Evolutionary conservation across 2,888 invertebrate genomes (phyloP), one percentile per base, ranked within the genome.

Genomic region (Liodrosophila aerea): DNA sequence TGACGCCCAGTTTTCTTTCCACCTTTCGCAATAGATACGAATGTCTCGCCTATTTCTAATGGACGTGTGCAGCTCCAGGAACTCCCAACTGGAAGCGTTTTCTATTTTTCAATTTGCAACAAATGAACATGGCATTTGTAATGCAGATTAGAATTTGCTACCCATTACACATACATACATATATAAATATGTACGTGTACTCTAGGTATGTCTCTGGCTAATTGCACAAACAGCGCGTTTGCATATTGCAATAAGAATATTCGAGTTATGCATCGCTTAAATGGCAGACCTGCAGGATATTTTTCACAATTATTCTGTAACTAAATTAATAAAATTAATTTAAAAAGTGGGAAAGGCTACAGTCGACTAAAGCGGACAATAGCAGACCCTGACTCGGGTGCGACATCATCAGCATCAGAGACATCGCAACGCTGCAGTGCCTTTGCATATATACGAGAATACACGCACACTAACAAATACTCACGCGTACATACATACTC

Each of bases 1-100:
- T 84, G 84, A 74, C 73, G 74, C 59, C 72, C 65, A 76, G 84
- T 80, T 80, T 61, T 41, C 7, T 30, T 29, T 52, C 43, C 15
- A 27, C 29, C 37, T 43, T 11, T 33, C 22, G 51, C 58, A 34
- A 50, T 60, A 59, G 57, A 67, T 63, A 67, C 72, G 61, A 58
- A 64, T 81, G 62, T 65, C 73, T 65, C 64, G 60, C 46, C 60
- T 50, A 58, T 61, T 67, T 59, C 58, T 44, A 67, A 64, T 64
- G 57, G 53, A 41, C 36, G 45, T 11, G 27, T 41, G 36, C 27
- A 37, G 29, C 70, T 80, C 64, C 50, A 30, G 57, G 76, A 76
- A 76, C 18, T 47, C 37, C 13, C 34, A 29, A 30, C 39, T 44
- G 8, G 1, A 34, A 39, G 51, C 47, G 37, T 39, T 8, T 31